Percentiles rank a stretch among this genome's conserved stretches.
phyloP scores from a whole-genome alignment of 35 echinoderm and acorn worm species.

The Apostichopus japonicus region DNA sequence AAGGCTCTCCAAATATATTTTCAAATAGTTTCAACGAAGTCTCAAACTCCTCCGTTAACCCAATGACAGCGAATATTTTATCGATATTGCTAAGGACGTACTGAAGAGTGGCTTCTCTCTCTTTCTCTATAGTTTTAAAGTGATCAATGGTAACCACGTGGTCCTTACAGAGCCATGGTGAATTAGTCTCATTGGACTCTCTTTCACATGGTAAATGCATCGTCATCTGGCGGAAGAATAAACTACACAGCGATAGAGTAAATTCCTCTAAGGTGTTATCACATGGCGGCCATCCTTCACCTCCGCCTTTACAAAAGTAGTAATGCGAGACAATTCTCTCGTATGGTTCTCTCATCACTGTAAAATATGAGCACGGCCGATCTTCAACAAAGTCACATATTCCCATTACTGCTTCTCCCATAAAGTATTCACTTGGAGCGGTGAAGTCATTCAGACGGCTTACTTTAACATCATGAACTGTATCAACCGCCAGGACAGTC shows the following conservation, averaged over 20 bases:
- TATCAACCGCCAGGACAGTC: background rate
- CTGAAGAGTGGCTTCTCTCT: background rate
- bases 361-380: slow-evolving; percentile 22
- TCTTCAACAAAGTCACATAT: slow-evolving; percentile 32
- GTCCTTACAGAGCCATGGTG: background rate
- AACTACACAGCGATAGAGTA: slow-evolving; percentile 4
- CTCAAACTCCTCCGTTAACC: background rate
- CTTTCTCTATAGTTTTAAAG: background rate
- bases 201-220: background rate
- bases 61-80: slow-evolving; percentile 47
- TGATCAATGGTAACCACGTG: slow-evolving; percentile 13
- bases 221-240: slow-evolving; percentile 44
- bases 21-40: slow-evolving; percentile 54
- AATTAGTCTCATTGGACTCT: background rate
- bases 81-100: slow-evolving; percentile 45
- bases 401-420: slow-evolving; percentile 23
- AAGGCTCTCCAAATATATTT: slow-evolving; percentile 18
- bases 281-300: background rate
- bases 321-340: slow-evolving; percentile 24
- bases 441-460: background rate
- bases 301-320: slow-evolving; percentile 38
- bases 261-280: slow-evolving; percentile 19
- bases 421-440: background rate
- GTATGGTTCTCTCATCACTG: slow-evolving; percentile 39
- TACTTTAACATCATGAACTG: background rate